phyloP scores from a whole-genome alignment of 2,797 vertebrate species.

The Sebastes itinus region DNA sequence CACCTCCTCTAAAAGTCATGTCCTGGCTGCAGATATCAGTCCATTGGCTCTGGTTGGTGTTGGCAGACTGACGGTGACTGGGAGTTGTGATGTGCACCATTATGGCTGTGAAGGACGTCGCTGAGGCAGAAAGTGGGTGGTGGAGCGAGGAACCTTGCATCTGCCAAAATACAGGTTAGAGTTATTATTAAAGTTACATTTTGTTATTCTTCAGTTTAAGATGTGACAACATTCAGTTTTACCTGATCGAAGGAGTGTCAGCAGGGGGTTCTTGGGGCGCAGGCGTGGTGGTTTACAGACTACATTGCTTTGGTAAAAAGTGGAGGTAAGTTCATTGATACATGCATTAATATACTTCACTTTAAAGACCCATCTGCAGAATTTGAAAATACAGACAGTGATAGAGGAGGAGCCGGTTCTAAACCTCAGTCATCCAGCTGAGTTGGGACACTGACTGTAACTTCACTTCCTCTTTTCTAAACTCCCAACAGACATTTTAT shows the following conservation, averaged over 20 bases:
- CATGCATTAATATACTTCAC: neutral
- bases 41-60: neutral
- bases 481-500: neutral
- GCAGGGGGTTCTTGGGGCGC: no score
- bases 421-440: neutral
- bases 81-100: no score
- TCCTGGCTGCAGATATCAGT: neutral
- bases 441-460: neutral
- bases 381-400: neutral
- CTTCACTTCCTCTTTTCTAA: neutral
- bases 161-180: neutral
- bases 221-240: neutral
- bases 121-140: no score
- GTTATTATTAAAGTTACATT: neutral
- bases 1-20: neutral
- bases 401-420: neutral
- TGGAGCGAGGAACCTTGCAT: neutral
- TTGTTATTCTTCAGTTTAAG: neutral
- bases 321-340: neutral
- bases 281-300: no score
- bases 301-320: neutral
- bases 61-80: no score
- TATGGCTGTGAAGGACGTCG: no score
- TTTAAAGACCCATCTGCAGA: neutral
- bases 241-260: neutral